Conservation (phyloP, 2,888 invertebrate genomes). For the Thereva unica region DNA sequence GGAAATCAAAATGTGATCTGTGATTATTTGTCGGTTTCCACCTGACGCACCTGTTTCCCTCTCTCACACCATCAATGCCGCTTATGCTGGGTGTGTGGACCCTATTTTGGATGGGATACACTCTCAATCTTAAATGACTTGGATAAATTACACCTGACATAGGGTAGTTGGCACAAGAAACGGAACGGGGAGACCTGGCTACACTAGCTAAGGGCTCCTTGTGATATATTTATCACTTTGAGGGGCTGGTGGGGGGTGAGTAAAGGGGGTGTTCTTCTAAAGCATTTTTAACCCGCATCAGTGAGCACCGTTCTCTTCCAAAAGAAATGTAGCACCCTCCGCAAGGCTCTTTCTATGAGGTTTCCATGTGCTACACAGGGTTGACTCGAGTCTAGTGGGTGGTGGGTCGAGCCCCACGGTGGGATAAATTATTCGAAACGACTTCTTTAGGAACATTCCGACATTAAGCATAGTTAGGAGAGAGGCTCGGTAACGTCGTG, state of each 20-base stretch:
- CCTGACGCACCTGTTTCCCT: slow-evolving; percentile 18
- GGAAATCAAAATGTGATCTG: slow-evolving; percentile 35
- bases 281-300: slow-evolving; percentile 40
- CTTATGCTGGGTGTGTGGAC: too few species aligned
- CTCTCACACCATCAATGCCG: neutral
- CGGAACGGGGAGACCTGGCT: neutral
- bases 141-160: slow-evolving; percentile 33
- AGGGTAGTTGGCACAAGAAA: neutral
- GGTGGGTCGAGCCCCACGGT: neutral
- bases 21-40: slow-evolving; percentile 29
- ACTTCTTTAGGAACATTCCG: slow-evolving; percentile 17
- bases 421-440: slow-evolving; percentile 35
- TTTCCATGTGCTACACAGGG: neutral
- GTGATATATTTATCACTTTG: slow-evolving; percentile 42
- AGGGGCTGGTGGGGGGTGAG: neutral
- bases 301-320: slow-evolving; percentile 29
- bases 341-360: slow-evolving; percentile 11
- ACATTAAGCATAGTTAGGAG: slow-evolving; percentile 21
- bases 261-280: slow-evolving; percentile 38
- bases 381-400: neutral
- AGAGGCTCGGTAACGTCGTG: slow-evolving; percentile 15
- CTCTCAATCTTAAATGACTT: slow-evolving; percentile 31
- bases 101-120: too few species aligned
- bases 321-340: slow-evolving; percentile 7
- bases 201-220: slow-evolving; percentile 13